Evolutionary conservation across 2,113 vertebrate genomes (phyloP).

Genomic region (Dromaius novaehollandiae): DNA sequence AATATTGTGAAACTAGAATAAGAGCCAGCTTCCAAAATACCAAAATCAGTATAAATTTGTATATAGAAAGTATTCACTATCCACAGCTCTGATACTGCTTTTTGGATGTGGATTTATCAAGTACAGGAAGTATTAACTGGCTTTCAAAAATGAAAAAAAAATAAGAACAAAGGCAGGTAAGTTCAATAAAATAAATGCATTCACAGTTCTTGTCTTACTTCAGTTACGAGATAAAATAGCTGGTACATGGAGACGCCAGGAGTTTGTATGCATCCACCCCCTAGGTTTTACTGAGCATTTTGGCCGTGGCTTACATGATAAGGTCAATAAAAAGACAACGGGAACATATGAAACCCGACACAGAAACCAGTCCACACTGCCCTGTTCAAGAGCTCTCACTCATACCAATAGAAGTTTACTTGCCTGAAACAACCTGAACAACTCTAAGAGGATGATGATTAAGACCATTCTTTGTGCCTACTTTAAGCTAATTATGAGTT

Average conservation of each 20-base stretch:
- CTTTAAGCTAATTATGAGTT: background rate
- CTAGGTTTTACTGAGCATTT: background rate
- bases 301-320: background rate
- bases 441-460: background rate
- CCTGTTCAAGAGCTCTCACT: background rate
- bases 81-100: background rate
- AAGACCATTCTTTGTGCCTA: background rate
- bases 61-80: background rate
- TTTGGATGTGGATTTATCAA: background rate
- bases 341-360: background rate
- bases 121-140: background rate
- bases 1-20: background rate
- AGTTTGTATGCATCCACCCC: background rate
- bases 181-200: accelerated
- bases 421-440: background rate
- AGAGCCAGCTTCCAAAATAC: background rate
- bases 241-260: background rate
- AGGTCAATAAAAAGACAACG: background rate
- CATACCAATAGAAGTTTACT: accelerated
- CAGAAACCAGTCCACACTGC: background rate
- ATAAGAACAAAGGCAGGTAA: background rate
- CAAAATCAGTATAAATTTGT: background rate
- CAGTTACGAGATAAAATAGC: background rate
- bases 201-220: background rate
- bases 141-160: background rate